Evolutionary conservation across 2,888 invertebrate genomes (phyloP), one percentile per base, ranked within the genome.

Genomic region (Leptopilina myrica): DNA sequence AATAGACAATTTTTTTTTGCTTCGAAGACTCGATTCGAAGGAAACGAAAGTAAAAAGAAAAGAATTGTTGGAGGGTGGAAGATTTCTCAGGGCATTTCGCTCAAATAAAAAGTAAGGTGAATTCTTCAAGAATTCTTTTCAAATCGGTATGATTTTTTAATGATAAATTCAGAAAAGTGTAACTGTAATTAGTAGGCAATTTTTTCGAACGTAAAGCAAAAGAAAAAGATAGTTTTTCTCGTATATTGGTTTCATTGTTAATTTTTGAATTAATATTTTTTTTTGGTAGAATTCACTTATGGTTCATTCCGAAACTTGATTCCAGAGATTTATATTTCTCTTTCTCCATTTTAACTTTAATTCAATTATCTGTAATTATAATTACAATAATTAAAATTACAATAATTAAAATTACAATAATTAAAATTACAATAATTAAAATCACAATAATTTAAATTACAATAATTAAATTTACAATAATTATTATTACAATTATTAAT

Each of bases 141-240:
- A 85, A 20, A 85, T 85, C 83, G 82, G 83, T 84, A 81, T 78
- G 33, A 80, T 82, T 85, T 82, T 84, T 84, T 82, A 80, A 81
- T 77, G 73, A 79, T 77, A 33, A 73, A 73, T 73, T 73, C 56
- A 33, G 40, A 73, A 56, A 73, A 11, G 4, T n/a, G 33, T 73
- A 56, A 73, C 15, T 15, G 20, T 20, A 40, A 73, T 33, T 69
- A 65, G 81, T 56, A 56, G 20, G 20, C 76, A 64, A 79, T 49
- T 11, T 73, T 73, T 33, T 56, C 33, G 73, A 73, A 73, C 56
- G 56, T 76, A 66, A 67, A 59, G 67, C 8, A 43, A 78, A 49
- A n/a, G 59, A 11, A 56, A 78, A 77, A 33, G 1, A 4, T 8
- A 5, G 43, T 43, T 56, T 73, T 33, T 73, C 33, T 46, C 15